Conservation (phyloP, 2,113 vertebrate genomes). For the Dipodomys stephensi region DNA sequence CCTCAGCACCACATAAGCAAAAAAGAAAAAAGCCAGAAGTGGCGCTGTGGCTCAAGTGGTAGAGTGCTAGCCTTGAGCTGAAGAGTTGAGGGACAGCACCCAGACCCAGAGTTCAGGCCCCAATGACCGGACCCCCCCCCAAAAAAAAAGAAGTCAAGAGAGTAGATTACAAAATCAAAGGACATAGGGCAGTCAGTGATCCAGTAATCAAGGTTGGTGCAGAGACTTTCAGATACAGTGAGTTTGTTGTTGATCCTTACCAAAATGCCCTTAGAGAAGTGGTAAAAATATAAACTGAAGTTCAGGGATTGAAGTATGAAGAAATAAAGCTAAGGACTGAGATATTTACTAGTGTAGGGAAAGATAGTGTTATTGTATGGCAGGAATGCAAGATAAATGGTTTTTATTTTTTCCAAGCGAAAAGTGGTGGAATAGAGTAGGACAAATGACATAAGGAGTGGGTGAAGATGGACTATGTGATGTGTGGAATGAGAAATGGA, state of each 20-base stretch:
- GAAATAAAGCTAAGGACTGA: background rate
- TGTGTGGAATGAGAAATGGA: background rate
- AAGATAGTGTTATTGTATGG: background rate
- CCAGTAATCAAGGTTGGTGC: background rate
- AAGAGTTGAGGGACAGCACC: too few relatives aligned
- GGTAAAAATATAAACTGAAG: background rate
- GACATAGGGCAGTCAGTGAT: too few relatives aligned
- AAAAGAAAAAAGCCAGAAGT: too few relatives aligned
- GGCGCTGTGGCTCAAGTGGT: too few relatives aligned
- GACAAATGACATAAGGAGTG: background rate
- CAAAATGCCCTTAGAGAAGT: background rate
- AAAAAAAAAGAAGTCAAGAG: background rate
- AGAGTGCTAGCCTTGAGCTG: too few relatives aligned
- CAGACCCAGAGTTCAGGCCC: too few relatives aligned
- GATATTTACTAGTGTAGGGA: background rate
- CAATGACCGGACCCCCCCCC: too few relatives aligned
- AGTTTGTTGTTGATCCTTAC: background rate
- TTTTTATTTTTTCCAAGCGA: background rate
- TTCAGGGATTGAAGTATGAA: background rate
- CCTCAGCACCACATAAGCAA: too few relatives aligned
- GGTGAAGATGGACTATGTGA: background rate
- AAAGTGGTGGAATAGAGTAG: background rate
- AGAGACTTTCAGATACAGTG: background rate
- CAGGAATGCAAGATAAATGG: background rate
- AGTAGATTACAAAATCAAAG: background rate